Evolutionary conservation across 2,113 vertebrate genomes (phyloP).

Genomic region (Ciconia maguari): DNA sequence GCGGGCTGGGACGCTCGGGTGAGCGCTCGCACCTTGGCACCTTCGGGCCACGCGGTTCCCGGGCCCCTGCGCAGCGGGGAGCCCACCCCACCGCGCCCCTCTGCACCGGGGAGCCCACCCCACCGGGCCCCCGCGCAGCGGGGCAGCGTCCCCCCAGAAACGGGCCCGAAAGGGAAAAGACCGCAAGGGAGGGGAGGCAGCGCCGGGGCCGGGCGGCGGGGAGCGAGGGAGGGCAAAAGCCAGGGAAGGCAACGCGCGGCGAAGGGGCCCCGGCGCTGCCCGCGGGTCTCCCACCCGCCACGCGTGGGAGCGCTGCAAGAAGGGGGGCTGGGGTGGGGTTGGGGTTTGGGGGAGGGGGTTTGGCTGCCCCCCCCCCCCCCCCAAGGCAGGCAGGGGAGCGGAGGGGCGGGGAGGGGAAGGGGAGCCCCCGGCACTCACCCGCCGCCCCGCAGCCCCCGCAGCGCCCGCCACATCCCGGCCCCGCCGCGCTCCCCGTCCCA

Average conservation of each 20-base stretch:
- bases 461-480: constrained; percentile 4
- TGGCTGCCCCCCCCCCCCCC: too few species aligned
- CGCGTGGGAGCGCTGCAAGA: neutral
- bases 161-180: fast-evolving
- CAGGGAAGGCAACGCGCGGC: neutral
- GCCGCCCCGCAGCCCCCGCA: neutral
- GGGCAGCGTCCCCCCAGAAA: fast-evolving
- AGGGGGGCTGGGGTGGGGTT: neutral
- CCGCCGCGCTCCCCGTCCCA: neutral
- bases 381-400: too few species aligned
- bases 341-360: too few species aligned
- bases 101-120: too few species aligned
- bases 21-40: neutral
- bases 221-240: neutral
- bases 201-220: fast-evolving
- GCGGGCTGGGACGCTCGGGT: neutral
- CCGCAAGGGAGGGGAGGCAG: fast-evolving
- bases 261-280: neutral
- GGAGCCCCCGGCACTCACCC: neutral
- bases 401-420: neutral
- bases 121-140: too few species aligned
- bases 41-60: fast-evolving
- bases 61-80: too few species aligned
- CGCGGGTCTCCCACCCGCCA: neutral
- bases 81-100: too few species aligned